Percentiles rank a stretch among this genome's conserved stretches.
Evolutionary conservation across 2,113 vertebrate genomes (phyloP).

Genomic region (Pteruthius melanotis): DNA sequence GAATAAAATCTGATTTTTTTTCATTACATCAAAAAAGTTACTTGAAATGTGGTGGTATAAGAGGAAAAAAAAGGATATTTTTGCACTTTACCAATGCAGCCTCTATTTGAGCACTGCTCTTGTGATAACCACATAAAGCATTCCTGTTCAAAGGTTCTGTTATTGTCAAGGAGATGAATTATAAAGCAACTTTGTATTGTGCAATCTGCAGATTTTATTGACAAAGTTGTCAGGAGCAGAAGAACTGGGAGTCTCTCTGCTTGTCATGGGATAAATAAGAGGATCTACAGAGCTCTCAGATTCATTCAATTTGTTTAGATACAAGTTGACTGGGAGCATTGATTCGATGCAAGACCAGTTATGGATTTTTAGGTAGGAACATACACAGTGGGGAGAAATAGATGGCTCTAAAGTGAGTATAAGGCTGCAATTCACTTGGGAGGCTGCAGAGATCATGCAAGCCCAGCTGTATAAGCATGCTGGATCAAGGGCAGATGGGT

Average conservation of each 20-base stretch:
- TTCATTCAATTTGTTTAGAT: constrained; percentile 77
- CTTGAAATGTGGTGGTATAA: background rate
- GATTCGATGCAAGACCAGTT: constrained; percentile 56
- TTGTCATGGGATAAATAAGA: constrained; percentile 71
- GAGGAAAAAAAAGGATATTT: background rate
- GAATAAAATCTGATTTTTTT: constrained; percentile 45
- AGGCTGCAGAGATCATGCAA: background rate
- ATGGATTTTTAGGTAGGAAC: constrained; percentile 69
- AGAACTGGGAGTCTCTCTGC: constrained; percentile 66
- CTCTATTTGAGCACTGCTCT: background rate
- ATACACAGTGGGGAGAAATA: constrained; percentile 11
- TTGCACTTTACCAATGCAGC: background rate
- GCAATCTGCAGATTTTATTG: constrained; percentile 73
- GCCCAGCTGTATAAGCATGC: background rate
- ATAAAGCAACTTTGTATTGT: constrained; percentile 72
- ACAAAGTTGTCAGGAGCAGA: constrained; percentile 72
- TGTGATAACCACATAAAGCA: constrained; percentile 15
- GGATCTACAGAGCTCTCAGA: constrained; percentile 53
- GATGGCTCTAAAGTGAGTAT: constrained; percentile 12
- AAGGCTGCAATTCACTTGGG: background rate
- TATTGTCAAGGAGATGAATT: constrained; percentile 74
- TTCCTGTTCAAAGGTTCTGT: constrained; percentile 38
- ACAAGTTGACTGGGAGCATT: constrained; percentile 68
- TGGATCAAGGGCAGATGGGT: background rate
- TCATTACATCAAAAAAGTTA: background rate